Evolutionary conservation across 2,113 vertebrate genomes (phyloP), one percentile per base, ranked within the genome.

Genomic region (Menidia beryllina): DNA sequence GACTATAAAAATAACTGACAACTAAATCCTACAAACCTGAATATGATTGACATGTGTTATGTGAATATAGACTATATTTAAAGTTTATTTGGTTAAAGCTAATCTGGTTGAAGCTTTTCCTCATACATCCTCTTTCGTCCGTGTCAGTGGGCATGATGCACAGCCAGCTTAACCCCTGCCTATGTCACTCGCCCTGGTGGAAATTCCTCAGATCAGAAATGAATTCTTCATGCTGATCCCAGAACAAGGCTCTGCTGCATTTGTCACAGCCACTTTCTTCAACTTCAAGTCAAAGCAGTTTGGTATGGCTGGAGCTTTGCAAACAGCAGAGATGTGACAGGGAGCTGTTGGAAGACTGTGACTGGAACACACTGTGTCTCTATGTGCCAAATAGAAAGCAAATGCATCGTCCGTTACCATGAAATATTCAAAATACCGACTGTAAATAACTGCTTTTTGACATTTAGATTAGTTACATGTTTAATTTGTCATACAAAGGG

Each of bases 201-300:
- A 75, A 82, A 86, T 68, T 68, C 77, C 71, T 88, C 50, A 82
- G 82, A 86, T 91, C 86, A 81, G 58, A 86, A 91, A 91, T 90
- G 84, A 89, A 90, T 88, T 90, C 81, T 81, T 88, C 85, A 84
- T 81, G 86, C 85, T 84, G 90, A 89, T 92, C 89, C 89, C 61
- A 74, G 85, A 85, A 89, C 82, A 82, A 88, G 86, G 77, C 86
- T 78, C 75, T 26, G 79, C 78, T 84, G 84, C 83, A 88, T 92
- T 91, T 91, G 90, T 90, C 90, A 89, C 88, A 86, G 83, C 77
- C 87, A 79, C 74, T 83, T 92, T 86, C 84, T 87, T 75, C 75
- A 77, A 82, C 80, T 88, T 88, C 76, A 90, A 91, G 86, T 88
- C 87, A 86, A 82, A 84, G 78, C 86, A 66, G 83, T 88, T 87